A percentile compares a stretch with the other conserved stretches of the same genome.
phyloP scores from a whole-genome alignment of 2,113 vertebrate species.

The Cephalopterus ornatus region DNA sequence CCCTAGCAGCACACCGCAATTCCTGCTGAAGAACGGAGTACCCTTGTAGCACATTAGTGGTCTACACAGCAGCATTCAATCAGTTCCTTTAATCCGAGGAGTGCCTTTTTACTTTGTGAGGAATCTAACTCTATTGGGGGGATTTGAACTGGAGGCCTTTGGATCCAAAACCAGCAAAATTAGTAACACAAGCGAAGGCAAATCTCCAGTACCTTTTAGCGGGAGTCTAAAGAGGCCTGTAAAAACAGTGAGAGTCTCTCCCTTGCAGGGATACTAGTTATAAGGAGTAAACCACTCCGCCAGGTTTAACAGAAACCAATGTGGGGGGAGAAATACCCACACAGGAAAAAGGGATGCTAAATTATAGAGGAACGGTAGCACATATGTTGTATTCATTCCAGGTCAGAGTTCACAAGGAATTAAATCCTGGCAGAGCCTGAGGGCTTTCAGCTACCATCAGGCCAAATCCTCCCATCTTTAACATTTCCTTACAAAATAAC shows the following conservation, averaged over 20 bases:
- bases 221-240: neutral
- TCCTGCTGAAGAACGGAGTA: neutral
- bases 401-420: slow-evolving; percentile 31
- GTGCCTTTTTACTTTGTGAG: neutral
- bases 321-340: neutral
- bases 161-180: neutral
- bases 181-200: neutral
- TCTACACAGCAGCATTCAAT: neutral
- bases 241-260: neutral
- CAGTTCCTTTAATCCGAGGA: neutral
- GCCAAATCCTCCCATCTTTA: slow-evolving; percentile 17
- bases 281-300: neutral
- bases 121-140: neutral
- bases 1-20: neutral
- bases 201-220: slow-evolving; percentile 17
- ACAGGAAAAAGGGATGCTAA: slow-evolving; percentile 30
- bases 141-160: neutral
- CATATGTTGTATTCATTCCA: neutral
- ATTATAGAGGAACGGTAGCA: slow-evolving; percentile 52
- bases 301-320: neutral
- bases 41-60: neutral
- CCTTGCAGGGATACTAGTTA: neutral
- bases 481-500: neutral
- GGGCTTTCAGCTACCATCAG: neutral
- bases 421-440: neutral